phyloP scores from a whole-genome alignment of 2,113 vertebrate species.

The Dinomys branickii region DNA sequence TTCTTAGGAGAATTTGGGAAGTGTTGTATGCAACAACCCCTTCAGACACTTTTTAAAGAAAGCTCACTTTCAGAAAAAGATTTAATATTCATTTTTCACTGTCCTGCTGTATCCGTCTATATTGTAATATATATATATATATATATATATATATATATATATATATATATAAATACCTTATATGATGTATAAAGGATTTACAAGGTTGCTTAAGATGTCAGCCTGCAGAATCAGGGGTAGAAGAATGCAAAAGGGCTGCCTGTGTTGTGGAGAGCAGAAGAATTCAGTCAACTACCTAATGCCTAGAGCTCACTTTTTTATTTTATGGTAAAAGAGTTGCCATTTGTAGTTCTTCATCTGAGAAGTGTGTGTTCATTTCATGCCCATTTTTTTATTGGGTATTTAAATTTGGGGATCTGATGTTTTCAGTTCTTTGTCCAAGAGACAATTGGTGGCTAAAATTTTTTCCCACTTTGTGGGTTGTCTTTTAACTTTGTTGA shows the following conservation, averaged over 20 bases:
- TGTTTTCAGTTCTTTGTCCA: no score
- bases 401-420: no score
- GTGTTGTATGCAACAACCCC: neutral
- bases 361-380: no score
- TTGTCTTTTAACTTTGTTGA: no score
- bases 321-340: no score
- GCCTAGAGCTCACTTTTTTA: neutral
- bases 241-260: neutral
- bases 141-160: no score
- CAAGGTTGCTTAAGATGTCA: neutral
- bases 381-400: no score
- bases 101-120: neutral
- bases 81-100: neutral
- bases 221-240: neutral
- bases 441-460: no score
- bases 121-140: no score
- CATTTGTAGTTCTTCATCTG: no score
- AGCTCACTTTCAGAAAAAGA: neutral
- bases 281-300: neutral
- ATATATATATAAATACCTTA: no score
- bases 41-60: neutral
- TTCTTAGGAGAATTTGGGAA: neutral
- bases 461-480: no score
- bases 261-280: neutral
- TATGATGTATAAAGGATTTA: neutral